Percentiles rank a stretch among this genome's conserved stretches.
Evolutionary conservation across 2,888 invertebrate species (phyloP).

Genomic region (Latheticus oryzae): DNA sequence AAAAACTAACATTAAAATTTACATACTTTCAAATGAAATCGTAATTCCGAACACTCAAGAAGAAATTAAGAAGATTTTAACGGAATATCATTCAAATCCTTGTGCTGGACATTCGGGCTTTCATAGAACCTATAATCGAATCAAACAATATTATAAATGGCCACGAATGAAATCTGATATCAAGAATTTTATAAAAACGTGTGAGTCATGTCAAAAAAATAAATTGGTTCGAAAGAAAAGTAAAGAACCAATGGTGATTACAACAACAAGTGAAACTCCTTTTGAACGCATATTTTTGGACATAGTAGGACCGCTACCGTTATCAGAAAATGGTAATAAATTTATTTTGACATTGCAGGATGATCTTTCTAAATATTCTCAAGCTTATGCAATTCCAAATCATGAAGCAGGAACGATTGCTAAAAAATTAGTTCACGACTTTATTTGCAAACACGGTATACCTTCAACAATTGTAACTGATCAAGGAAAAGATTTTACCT

Average conservation of each 20-base stretch:
- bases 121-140: slow-evolving; percentile 1
- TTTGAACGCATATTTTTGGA: slow-evolving; percentile 49
- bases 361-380: slow-evolving; percentile 29
- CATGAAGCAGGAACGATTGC: slow-evolving; percentile 39
- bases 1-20: slow-evolving; percentile 10
- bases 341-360: slow-evolving; percentile 23
- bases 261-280: slow-evolving; percentile 38
- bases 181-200: slow-evolving; percentile 1
- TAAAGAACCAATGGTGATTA: slow-evolving; percentile 40
- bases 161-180: slow-evolving; percentile 45
- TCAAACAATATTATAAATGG: slow-evolving; percentile 17
- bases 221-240: slow-evolving; percentile 11
- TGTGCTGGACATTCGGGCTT: slow-evolving; percentile 24
- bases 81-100: slow-evolving; percentile 42
- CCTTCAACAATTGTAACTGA: neutral
- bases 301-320: slow-evolving; percentile 56
- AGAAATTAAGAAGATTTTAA: slow-evolving; percentile 31
- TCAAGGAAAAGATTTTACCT: slow-evolving; percentile 35
- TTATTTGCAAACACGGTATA: slow-evolving; percentile 37
- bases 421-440: slow-evolving; percentile 41
- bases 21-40: too few species aligned
- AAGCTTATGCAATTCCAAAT: slow-evolving; percentile 33
- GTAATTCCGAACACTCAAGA: too few species aligned
- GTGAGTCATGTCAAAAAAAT: neutral
- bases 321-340: slow-evolving; percentile 24